Evolutionary conservation across 1,140 invertebrate genomes (phyloP).

Genomic region (Akabosia matsudoensis): DNA sequence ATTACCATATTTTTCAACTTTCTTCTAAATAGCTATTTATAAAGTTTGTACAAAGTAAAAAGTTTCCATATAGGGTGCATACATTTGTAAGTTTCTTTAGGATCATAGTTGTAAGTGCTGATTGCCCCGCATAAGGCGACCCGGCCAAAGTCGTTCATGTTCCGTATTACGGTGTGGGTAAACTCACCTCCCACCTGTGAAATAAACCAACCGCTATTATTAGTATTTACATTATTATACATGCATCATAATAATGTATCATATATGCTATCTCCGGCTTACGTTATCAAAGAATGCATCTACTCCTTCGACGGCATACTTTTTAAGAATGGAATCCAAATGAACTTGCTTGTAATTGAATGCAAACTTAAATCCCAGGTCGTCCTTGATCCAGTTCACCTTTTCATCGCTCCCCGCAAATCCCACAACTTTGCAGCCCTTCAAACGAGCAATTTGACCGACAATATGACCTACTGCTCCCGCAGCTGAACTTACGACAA

Average conservation of each 20-base stretch:
- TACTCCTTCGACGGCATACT: constrained; percentile 63
- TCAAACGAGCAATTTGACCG: constrained; percentile 49
- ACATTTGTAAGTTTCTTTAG: constrained; percentile 44
- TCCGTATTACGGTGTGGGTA: constrained; percentile 50
- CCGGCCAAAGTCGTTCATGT: constrained; percentile 52
- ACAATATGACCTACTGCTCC: constrained; percentile 50
- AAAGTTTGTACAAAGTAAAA: neutral
- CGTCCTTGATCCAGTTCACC: constrained; percentile 62
- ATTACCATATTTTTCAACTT: too few species aligned
- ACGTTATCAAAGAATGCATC: constrained; percentile 74
- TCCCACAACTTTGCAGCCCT: constrained; percentile 64
- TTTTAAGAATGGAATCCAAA: constrained; percentile 56
- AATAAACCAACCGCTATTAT: neutral
- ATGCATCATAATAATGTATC: neutral
- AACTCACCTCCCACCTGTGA: constrained; percentile 54
- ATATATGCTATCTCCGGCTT: constrained; percentile 45
- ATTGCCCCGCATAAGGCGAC: constrained; percentile 55
- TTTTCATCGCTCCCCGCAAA: constrained; percentile 68
- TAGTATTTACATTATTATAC: neutral
- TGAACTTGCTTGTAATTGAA: constrained; percentile 69
- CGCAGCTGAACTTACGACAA: constrained; percentile 46
- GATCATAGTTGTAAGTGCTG: constrained; percentile 50
- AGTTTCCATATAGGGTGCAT: neutral
- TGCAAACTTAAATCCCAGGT: constrained; percentile 64
- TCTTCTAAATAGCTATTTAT: neutral